phyloP scores from a whole-genome alignment of 1,140 invertebrate species.

The Homarus americanus region DNA sequence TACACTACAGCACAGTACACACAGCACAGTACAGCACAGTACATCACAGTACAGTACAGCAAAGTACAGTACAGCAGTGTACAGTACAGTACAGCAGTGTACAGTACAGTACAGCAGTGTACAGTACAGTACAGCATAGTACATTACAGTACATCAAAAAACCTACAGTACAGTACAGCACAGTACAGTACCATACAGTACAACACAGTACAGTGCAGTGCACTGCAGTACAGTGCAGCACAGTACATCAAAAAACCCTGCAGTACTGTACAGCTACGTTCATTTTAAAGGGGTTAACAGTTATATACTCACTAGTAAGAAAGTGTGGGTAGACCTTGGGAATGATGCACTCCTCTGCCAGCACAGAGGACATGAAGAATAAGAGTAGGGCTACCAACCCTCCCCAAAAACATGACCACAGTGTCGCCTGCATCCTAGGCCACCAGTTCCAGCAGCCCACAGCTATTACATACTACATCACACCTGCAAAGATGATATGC shows the following conservation, averaged over 20 bases:
- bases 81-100: slow-evolving; percentile 43
- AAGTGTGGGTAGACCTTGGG: background rate
- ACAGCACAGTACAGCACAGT: slow-evolving; percentile 60
- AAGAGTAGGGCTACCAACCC: slow-evolving; percentile 14
- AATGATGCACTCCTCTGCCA: slow-evolving; percentile 11
- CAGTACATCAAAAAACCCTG: slow-evolving; percentile 70
- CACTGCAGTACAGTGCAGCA: slow-evolving; percentile 75
- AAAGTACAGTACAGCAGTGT: slow-evolving; percentile 63
- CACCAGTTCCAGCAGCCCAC: slow-evolving; percentile 22
- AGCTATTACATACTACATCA: slow-evolving; percentile 30
- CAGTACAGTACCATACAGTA: slow-evolving; percentile 25
- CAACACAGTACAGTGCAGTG: slow-evolving; percentile 74
- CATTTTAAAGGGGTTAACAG: too few species aligned
- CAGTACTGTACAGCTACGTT: slow-evolving; percentile 66
- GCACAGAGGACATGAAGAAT: background rate
- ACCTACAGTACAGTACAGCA: slow-evolving; percentile 74
- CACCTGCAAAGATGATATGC: slow-evolving; percentile 30
- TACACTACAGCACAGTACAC: slow-evolving; percentile 66
- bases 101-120: slow-evolving; percentile 68
- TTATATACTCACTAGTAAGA: slow-evolving; percentile 8
- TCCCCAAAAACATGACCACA: background rate
- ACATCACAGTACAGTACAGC: slow-evolving; percentile 73
- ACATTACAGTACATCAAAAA: slow-evolving; percentile 82
- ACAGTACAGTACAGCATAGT: slow-evolving; percentile 71
- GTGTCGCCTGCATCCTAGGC: slow-evolving; percentile 18